These are phyloP conservation scores for Serripes groenlandicus DNA, from an alignment of 2,888 invertebrate species.

Conservation along the genomic window DNA sequence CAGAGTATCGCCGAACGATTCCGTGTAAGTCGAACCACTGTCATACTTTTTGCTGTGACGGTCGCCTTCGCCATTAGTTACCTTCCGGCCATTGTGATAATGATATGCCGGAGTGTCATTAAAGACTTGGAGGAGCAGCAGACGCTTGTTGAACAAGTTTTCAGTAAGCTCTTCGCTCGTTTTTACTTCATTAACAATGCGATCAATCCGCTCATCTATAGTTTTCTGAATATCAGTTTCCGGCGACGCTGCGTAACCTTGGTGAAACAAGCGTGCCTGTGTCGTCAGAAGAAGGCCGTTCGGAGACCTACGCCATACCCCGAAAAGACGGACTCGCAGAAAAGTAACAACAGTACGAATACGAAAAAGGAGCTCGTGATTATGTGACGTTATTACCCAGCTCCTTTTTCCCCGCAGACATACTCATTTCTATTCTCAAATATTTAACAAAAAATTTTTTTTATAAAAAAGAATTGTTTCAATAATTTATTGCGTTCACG, in stretches of 20 bases:
- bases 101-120: slow-evolving; percentile 64
- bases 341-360: slow-evolving; percentile 56
- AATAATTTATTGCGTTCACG: too few species aligned
- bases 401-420: too few species aligned
- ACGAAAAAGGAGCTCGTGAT: slow-evolving; percentile 53
- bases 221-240: slow-evolving; percentile 69
- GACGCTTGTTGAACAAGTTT: slow-evolving; percentile 61
- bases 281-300: slow-evolving; percentile 24
- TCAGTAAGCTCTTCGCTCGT: slow-evolving; percentile 68
- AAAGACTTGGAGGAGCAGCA: slow-evolving; percentile 62
- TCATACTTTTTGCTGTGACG: slow-evolving; percentile 68
- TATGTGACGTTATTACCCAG: not conserved
- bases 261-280: slow-evolving; percentile 51
- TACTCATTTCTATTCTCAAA: too few species aligned
- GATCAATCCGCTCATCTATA: slow-evolving; percentile 71
- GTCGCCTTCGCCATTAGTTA: slow-evolving; percentile 71
- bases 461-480: too few species aligned
- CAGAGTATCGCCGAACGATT: slow-evolving; percentile 61
- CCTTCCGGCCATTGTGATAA: slow-evolving; percentile 67
- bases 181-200: slow-evolving; percentile 70
- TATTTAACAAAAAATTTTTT: too few species aligned
- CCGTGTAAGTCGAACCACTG: slow-evolving; percentile 66
- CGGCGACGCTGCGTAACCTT: slow-evolving; percentile 59
- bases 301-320: slow-evolving; percentile 26
- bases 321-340: slow-evolving; percentile 57